phyloP scores from a whole-genome alignment of 2,797 vertebrate genomes.

The Scomberomorus guttatus region DNA sequence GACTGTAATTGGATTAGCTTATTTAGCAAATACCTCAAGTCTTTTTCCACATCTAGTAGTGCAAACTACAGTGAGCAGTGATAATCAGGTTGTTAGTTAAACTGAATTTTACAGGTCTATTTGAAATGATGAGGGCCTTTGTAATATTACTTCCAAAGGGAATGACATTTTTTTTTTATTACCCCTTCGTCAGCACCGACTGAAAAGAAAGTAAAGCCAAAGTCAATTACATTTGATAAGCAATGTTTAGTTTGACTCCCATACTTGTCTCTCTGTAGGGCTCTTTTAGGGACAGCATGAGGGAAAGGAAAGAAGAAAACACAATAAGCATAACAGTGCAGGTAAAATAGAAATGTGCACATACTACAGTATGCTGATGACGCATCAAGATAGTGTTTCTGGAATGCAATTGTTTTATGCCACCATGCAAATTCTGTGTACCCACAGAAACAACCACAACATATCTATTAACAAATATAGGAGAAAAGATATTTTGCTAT shows the following conservation, averaged over 20 bases:
- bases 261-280: constrained; percentile 99
- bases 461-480: constrained; percentile 31
- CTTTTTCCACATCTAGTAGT: background rate
- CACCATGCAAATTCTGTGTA: constrained; percentile 52
- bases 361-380: constrained; percentile 77
- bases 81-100: constrained; percentile 43
- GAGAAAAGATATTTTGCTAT: constrained; percentile 24
- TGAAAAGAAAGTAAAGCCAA: constrained; percentile 96
- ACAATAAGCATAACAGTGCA: constrained; percentile 98
- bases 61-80: constrained; percentile 24
- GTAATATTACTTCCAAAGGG: constrained; percentile 67
- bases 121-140: constrained; percentile 47
- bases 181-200: constrained; percentile 76
- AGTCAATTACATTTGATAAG: constrained; percentile 99
- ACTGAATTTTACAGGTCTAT: constrained; percentile 39
- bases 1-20: constrained; percentile 42
- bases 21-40: too few species aligned
- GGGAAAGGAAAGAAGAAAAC: constrained; percentile 95
- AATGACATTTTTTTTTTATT: constrained; percentile 54
- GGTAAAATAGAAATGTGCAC: constrained; percentile 91
- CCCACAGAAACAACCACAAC: constrained; percentile 26
- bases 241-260: constrained; percentile 99
- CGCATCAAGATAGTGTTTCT: constrained; percentile 57
- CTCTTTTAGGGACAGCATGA: constrained; percentile 99
- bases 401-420: constrained; percentile 40